Evolutionary conservation across 1,140 invertebrate genomes (phyloP).

Genomic region (Drosophila nikananu): DNA sequence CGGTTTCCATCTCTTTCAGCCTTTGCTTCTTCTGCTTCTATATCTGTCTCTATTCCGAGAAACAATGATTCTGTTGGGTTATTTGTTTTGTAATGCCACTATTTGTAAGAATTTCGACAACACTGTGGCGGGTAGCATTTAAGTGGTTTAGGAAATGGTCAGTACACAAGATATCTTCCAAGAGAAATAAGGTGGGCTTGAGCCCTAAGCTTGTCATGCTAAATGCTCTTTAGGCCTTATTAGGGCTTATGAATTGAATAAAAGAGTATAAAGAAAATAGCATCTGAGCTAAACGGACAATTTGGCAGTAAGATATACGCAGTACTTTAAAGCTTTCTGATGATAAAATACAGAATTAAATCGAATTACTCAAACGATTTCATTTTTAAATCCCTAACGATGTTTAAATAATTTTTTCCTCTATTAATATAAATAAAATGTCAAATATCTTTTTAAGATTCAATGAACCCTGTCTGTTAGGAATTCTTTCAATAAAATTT

Average conservation of each 20-base stretch:
- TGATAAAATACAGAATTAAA: no score
- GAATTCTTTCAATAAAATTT: not conserved
- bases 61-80: constrained; percentile 51
- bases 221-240: not conserved
- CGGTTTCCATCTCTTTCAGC: constrained; percentile 34
- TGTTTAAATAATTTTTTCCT: not conserved
- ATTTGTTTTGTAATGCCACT: constrained; percentile 41
- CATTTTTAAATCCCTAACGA: not conserved
- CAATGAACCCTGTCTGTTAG: constrained; percentile 9
- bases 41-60: constrained; percentile 9
- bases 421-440: not conserved
- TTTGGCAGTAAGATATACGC: not conserved
- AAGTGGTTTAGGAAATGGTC: constrained; percentile 21
- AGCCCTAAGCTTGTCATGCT: not conserved
- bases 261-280: not conserved
- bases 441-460: not conserved
- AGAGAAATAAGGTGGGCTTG: not conserved
- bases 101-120: constrained; percentile 29
- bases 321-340: not conserved
- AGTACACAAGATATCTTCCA: constrained; percentile 10
- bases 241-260: not conserved
- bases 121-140: constrained; percentile 15
- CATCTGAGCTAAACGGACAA: not conserved
- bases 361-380: no score
- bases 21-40: constrained; percentile 33